Conservation (phyloP, 2,888 invertebrate species). For the Encarsia formosa region DNA sequence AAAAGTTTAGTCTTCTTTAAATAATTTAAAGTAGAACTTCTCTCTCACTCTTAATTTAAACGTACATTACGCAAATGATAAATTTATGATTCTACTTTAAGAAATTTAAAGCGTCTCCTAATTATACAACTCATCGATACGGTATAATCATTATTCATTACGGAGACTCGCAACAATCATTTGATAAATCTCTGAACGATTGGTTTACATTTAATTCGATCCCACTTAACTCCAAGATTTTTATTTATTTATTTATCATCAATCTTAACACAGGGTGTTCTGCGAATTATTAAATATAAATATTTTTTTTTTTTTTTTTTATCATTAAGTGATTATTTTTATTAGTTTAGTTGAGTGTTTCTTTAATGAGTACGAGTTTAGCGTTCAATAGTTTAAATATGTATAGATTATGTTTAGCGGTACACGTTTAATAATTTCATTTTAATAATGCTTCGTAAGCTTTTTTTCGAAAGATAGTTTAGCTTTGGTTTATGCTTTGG, state of each 20-base stretch:
- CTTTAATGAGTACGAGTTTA: slow-evolving; percentile 49
- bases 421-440: slow-evolving; percentile 41
- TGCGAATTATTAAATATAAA: slow-evolving; percentile 7
- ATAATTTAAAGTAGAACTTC: too few species aligned
- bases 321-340: slow-evolving; percentile 23
- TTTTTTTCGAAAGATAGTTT: slow-evolving; percentile 25
- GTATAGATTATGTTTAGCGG: slow-evolving; percentile 48
- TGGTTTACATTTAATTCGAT: slow-evolving; percentile 4
- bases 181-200: slow-evolving; percentile 2
- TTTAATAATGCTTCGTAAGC: slow-evolving; percentile 30
- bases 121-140: too few species aligned
- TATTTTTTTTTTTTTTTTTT: slow-evolving; percentile 4
- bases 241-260: not conserved
- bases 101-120: too few species aligned
- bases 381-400: slow-evolving; percentile 50
- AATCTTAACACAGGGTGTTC: slow-evolving; percentile 8
- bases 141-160: not conserved
- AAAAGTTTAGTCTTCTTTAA: too few species aligned
- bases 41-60: too few species aligned
- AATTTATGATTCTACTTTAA: too few species aligned
- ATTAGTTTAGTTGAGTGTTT: slow-evolving; percentile 39
- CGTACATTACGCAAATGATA: too few species aligned
- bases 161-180: not conserved
- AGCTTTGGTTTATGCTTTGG: slow-evolving; percentile 23
- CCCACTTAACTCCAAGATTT: slow-evolving; percentile 16